Base-by-base conservation (phyloP, 2,797 vertebrate species). In the Acrossocheilus fasciatus region DNA sequence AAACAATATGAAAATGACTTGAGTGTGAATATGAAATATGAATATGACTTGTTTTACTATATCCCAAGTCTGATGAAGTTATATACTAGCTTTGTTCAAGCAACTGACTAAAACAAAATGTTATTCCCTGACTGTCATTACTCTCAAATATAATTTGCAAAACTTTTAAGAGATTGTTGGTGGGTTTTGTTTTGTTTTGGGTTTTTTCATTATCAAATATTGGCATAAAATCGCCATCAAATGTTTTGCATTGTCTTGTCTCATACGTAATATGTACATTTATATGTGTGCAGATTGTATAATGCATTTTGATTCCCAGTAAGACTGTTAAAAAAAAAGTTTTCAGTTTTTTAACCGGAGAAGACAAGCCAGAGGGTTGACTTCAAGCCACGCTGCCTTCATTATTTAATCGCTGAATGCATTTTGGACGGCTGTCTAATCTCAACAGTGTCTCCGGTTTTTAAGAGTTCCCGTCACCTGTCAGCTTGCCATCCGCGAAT, bases 391-490 rank as follows among this genome's bases (percentile, higher is more conserved):
- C 77, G 45, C 54, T 36, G 52, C 47, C 45, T 90, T 64, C 91
- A 90, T 91, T 89, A 93, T 93, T 91, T 83, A 90, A 34, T 90
- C 50, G 12, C 57, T 10, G 66, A 54, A 86, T 91, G 78, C 86
- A 89, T 86, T 91, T 80, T 83, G 85, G 89, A 88, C 87, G 89
- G 89, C 91, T 34, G 15, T 89, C 89, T 93, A 90, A 91, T 92
- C 90, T 84, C 87, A 87, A 87, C 87, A 86, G 86, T 84, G 81
- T 89, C 91, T 92, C 79, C 86, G 81, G 88, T 86, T 91, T 92
- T 92, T 90, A 87, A 88, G 88, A 91, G 87, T 90, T 89, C 72
- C 90, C 77, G 90, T 93, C 92, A 92, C 75, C 90, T 85, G 82
- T 84, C 86, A 82, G 84, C 87, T 91, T 82, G 86, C 83, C 23